phyloP scores from a whole-genome alignment of 2,113 vertebrate species.

The Uria lomvia region DNA sequence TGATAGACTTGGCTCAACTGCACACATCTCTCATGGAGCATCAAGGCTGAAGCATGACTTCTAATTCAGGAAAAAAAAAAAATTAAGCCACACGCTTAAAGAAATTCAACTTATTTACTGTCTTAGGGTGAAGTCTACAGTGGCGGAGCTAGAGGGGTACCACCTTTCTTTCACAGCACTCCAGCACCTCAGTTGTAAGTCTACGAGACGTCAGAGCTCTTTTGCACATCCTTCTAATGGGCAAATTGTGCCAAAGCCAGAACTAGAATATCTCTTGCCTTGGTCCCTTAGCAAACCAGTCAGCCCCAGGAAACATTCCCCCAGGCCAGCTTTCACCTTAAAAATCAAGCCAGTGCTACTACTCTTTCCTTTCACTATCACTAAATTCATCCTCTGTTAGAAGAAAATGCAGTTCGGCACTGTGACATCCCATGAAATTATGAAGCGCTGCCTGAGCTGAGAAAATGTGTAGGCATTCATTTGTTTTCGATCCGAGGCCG shows the following conservation, averaged over 20 bases:
- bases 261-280: background rate
- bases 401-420: background rate
- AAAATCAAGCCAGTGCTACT: background rate
- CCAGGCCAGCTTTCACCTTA: background rate
- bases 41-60: background rate
- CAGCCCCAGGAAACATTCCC: background rate
- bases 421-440: background rate
- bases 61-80: background rate
- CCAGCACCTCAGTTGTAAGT: background rate
- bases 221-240: background rate
- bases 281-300: background rate
- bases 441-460: background rate
- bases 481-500: background rate
- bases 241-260: background rate
- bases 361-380: background rate
- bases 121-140: background rate
- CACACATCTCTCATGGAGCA: background rate
- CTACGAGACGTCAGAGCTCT: background rate
- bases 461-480: background rate
- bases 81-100: background rate
- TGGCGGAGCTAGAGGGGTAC: background rate
- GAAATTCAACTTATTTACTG: background rate
- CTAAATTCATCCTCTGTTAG: background rate
- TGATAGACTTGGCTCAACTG: conserved; percentile 30
- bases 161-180: background rate